These are phyloP conservation scores for Oncorhynchus gorbuscha DNA, from an alignment of 2,113 vertebrate species.

Conservation along the genomic window DNA sequence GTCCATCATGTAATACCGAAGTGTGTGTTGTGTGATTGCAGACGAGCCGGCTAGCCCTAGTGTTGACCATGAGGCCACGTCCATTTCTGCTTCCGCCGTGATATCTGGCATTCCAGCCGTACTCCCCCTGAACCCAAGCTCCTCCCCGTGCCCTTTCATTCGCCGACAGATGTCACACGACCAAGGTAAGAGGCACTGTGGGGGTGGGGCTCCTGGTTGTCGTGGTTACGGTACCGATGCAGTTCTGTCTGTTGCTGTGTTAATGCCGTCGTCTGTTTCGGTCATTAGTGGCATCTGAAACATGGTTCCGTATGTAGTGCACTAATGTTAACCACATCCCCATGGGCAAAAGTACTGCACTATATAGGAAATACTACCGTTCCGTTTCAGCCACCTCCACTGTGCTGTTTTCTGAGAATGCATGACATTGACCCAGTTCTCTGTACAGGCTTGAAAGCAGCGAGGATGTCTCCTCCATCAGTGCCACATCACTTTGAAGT, in stretches of 20 bases:
- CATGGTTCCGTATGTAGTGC: too few species aligned
- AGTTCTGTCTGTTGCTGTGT: too few species aligned
- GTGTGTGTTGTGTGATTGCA: constrained; percentile 52
- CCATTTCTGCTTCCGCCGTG: constrained; percentile 92
- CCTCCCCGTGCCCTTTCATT: constrained; percentile 83
- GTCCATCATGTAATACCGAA: neutral
- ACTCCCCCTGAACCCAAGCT: constrained; percentile 79
- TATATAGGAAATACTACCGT: too few species aligned
- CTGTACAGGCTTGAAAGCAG: too few species aligned
- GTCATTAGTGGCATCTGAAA: neutral
- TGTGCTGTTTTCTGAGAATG: neutral
- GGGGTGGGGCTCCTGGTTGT: neutral
- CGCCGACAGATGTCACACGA: constrained; percentile 94
- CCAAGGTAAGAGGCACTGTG: constrained; percentile 78
- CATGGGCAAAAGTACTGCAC: too few species aligned
- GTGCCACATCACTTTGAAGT: neutral
- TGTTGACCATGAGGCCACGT: constrained; percentile 85
- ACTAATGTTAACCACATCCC: too few species aligned
- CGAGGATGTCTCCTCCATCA: neutral
- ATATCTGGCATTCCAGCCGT: constrained; percentile 84
- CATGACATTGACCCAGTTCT: too few species aligned
- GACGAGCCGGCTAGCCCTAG: constrained; percentile 96
- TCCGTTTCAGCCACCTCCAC: too few species aligned
- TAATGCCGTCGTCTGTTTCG: neutral
- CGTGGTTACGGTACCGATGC: neutral